Evolutionary conservation across 2,888 invertebrate species (phyloP), one percentile per base, ranked within the genome.

Genomic region (Macropis europaea): DNA sequence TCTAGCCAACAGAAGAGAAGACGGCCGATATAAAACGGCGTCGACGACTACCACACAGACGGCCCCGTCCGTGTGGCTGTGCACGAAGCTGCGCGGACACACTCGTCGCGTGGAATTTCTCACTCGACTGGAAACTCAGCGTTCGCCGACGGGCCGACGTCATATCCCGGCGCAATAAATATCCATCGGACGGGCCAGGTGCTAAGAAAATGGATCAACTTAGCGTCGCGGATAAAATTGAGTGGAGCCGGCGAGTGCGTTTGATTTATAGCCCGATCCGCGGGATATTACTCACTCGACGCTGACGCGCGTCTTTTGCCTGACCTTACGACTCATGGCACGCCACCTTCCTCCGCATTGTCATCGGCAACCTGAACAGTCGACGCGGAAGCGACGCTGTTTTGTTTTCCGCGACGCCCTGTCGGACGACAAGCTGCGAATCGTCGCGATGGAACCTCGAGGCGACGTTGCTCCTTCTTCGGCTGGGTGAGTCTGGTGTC

Each of bases 101-200:
- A 47, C 53, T 43, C 53, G 69, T 53, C 68, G 54, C 56, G 56
- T 34, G 69, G 56, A 74, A 77, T 77, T 77, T 69, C 75, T 75
- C 61, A 45, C 61, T 69, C 50, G 40, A 17, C 54, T 48, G 61
- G 28, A 68, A 64, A 62, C 70, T 68, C 70, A 48, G 52, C 22
- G 67, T 71, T 68, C 68, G 54, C 40, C n/a, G n/a, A 45, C 53
- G 52, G 60, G 53, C 24, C 63, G 54, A 66, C 79, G 79, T 69
- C 60, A 54, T 47, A 54, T 59, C 62, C 47, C n/a, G 56, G 60
- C 63, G 70, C 73, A 75, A 80, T 79, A 79, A 79, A 80, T 80
- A 80, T 80, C 79, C 75, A 76, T 77, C 71, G 75, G 67, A 59
- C 73, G 59, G 63, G 66, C 64, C 76, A 80, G 81, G 77, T 80